phyloP scores from a whole-genome alignment of 2,888 invertebrate genomes.

The Nomada ruficornis region DNA sequence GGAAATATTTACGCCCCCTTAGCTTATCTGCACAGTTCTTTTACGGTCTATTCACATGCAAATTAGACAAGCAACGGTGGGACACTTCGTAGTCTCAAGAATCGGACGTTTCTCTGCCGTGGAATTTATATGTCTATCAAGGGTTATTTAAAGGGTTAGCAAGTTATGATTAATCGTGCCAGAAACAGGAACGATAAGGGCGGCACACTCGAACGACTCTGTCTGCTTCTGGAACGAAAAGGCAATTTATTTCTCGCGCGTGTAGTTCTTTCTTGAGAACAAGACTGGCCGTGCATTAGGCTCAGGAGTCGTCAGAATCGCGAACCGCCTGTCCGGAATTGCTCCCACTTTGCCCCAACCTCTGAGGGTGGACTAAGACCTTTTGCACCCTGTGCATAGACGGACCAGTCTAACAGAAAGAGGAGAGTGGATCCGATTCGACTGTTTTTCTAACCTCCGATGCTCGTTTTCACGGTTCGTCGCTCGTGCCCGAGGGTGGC shows the following conservation, averaged over 20 bases:
- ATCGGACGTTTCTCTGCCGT: not conserved
- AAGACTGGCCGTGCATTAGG: constrained; percentile 55
- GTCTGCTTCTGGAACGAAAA: constrained; percentile 16
- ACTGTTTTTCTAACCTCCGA: constrained; percentile 52
- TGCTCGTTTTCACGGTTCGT: constrained; percentile 63
- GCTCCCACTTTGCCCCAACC: no score
- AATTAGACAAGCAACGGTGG: constrained; percentile 2
- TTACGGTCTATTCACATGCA: constrained; percentile 40
- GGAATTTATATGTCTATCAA: not conserved
- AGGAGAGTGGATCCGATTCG: constrained; percentile 57
- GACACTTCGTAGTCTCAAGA: not conserved
- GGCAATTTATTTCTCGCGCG: constrained; percentile 56
- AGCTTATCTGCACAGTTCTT: constrained; percentile 31
- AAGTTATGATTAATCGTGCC: constrained; percentile 30
- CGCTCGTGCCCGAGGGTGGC: constrained; percentile 43
- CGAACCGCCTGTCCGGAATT: not conserved
- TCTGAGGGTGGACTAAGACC: constrained; percentile 56
- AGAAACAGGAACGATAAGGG: constrained; percentile 27
- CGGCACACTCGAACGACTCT: not conserved
- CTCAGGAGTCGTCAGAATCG: constrained; percentile 20
- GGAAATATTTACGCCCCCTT: constrained; percentile 29
- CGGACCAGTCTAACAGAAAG: constrained; percentile 43
- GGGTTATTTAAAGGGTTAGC: not conserved
- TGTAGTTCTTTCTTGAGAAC: constrained; percentile 13
- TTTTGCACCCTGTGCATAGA: constrained; percentile 33